Conservation (phyloP, 2,113 vertebrate species). For the Notothenia rossii region DNA sequence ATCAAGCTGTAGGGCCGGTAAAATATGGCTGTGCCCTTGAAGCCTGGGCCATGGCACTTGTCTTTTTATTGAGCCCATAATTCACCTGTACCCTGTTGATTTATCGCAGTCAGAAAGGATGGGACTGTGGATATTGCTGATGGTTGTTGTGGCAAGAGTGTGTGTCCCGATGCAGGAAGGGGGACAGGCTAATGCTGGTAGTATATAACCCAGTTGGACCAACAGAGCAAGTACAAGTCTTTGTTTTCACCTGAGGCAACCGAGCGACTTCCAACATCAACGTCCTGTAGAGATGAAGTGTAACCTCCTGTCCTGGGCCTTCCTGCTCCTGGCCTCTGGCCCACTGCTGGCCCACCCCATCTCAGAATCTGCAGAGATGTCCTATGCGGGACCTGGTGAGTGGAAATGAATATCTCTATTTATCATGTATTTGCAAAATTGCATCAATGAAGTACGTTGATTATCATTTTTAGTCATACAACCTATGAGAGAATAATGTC, state of each 20-base stretch:
- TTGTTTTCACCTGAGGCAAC: conserved; percentile 49
- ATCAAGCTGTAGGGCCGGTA: conserved; percentile 63
- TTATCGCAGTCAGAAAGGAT: conserved; percentile 52
- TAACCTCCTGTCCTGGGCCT: conserved; percentile 76
- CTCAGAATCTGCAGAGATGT: conserved; percentile 79
- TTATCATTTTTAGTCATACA: conserved; percentile 33
- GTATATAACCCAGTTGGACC: conserved; percentile 74
- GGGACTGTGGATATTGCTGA: conserved; percentile 43
- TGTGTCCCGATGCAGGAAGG: conserved; percentile 19
- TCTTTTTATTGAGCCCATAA: conserved; percentile 73
- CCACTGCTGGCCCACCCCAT: conserved; percentile 78
- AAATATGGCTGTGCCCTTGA: conserved; percentile 69
- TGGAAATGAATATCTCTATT: conserved; percentile 34
- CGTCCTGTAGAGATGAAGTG: conserved; percentile 70
- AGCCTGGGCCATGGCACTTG: conserved; percentile 37
- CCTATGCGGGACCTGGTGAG: conserved; percentile 79
- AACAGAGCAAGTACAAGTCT: conserved; percentile 45
- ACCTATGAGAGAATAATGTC: conserved; percentile 42
- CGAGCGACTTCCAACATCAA: conserved; percentile 38
- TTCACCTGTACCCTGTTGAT: conserved; percentile 73
- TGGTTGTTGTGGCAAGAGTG: conserved; percentile 22
- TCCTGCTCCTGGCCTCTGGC: conserved; percentile 75
- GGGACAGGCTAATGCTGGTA: conserved; percentile 27
- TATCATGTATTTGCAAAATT: conserved; percentile 23
- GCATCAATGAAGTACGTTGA: conserved; percentile 8